Percentiles rank a stretch among this genome's conserved stretches.
phyloP scores from a whole-genome alignment of 2,113 vertebrate species.

The Rana temporaria region DNA sequence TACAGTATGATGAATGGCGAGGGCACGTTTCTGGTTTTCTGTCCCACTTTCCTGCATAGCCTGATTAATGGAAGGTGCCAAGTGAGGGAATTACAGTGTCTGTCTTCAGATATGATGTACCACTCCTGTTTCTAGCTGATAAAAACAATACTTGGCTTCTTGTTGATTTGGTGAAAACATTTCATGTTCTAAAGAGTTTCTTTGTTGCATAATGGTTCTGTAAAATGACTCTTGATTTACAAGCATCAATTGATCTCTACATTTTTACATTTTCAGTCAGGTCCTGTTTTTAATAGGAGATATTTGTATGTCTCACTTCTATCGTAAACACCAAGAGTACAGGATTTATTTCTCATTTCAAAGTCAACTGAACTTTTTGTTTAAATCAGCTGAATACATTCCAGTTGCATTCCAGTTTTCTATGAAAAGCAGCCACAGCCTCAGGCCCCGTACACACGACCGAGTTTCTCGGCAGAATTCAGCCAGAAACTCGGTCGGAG shows the following conservation, averaged over 20 bases:
- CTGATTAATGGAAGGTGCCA: constrained; percentile 51
- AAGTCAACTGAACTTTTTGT: too few species aligned
- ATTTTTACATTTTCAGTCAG: too few species aligned
- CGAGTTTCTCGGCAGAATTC: too few species aligned
- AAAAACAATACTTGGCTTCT: constrained; percentile 44
- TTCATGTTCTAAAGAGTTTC: constrained; percentile 28
- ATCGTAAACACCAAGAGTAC: too few species aligned
- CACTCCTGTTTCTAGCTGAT: constrained; percentile 9
- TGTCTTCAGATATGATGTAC: constrained; percentile 28
- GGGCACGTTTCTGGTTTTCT: neutral
- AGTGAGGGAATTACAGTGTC: constrained; percentile 39
- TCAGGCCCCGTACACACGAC: too few species aligned
- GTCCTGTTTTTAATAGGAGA: too few species aligned
- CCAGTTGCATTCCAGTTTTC: too few species aligned
- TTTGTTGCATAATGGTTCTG: constrained; percentile 37
- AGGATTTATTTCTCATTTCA: too few species aligned
- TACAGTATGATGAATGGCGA: constrained; percentile 15
- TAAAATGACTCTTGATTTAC: neutral
- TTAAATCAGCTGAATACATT: too few species aligned
- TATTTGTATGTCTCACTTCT: too few species aligned
- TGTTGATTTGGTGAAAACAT: constrained; percentile 20
- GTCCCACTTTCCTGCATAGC: constrained; percentile 18
- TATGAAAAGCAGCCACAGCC: too few species aligned
- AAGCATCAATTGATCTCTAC: neutral
- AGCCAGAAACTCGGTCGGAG: too few species aligned